phyloP scores from a whole-genome alignment of 2,113 vertebrate species.

The Istiophorus platypterus region DNA sequence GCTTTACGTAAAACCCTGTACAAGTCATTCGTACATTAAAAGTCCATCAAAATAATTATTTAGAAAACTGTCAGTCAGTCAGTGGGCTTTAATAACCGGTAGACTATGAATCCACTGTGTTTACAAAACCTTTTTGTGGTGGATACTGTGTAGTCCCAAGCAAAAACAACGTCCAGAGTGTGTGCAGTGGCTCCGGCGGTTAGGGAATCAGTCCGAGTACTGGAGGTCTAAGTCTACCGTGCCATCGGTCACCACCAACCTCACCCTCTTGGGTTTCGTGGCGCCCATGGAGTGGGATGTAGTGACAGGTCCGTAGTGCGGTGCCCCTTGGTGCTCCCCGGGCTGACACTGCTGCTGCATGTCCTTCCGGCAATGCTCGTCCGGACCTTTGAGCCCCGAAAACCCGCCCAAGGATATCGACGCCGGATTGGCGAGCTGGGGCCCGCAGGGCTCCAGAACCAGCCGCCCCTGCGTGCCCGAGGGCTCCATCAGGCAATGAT shows the following conservation, averaged over 20 bases:
- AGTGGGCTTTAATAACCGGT: slow-evolving; percentile 43
- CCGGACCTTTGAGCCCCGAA: slow-evolving; percentile 74
- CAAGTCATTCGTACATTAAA: slow-evolving; percentile 50
- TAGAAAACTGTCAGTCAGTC: slow-evolving; percentile 60
- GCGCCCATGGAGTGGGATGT: slow-evolving; percentile 80
- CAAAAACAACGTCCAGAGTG: slow-evolving; percentile 13
- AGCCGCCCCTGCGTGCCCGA: slow-evolving; percentile 86
- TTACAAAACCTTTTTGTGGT: slow-evolving; percentile 62
- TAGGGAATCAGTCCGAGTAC: slow-evolving; percentile 81
- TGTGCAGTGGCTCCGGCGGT: neutral
- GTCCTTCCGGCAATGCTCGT: slow-evolving; percentile 78
- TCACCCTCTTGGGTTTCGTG: slow-evolving; percentile 84
- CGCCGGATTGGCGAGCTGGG: slow-evolving; percentile 68
- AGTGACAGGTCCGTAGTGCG: slow-evolving; percentile 74
- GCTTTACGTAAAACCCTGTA: slow-evolving; percentile 65
- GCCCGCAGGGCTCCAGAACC: slow-evolving; percentile 83
- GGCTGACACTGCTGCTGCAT: slow-evolving; percentile 77
- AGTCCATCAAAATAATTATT: slow-evolving; percentile 57
- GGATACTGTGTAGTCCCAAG: slow-evolving; percentile 15
- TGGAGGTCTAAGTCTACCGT: slow-evolving; percentile 86
- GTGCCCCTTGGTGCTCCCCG: slow-evolving; percentile 69
- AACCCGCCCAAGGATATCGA: slow-evolving; percentile 77
- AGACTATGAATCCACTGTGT: slow-evolving; percentile 49
- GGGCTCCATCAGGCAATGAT: slow-evolving; percentile 87
- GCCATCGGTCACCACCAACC: slow-evolving; percentile 86